Percentiles rank a stretch among this genome's conserved stretches.
Conservation (phyloP, 1,140 invertebrate genomes). For the Meloidogyne hapla region DNA sequence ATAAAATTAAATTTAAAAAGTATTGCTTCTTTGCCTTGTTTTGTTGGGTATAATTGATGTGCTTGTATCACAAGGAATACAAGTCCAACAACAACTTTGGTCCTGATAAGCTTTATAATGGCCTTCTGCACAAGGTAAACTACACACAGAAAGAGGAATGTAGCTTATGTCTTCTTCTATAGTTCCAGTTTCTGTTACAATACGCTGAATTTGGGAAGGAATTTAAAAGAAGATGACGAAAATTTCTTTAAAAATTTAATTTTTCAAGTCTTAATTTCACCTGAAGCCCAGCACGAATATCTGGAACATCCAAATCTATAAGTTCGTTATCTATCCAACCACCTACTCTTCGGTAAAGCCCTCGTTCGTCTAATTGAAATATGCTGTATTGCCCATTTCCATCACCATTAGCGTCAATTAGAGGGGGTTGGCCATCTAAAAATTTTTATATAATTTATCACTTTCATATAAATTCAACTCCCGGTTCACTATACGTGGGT, state of each 20-base stretch:
- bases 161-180: background rate
- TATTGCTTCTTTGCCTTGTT: constrained; percentile 66
- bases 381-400: constrained; percentile 67
- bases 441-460: no score
- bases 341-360: constrained; percentile 53
- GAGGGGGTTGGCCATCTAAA: constrained; percentile 46
- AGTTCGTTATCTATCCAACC: constrained; percentile 41
- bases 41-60: constrained; percentile 73
- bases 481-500: no score
- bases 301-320: constrained; percentile 41
- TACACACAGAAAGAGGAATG: constrained; percentile 71
- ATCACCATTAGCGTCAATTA: constrained; percentile 67
- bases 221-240: constrained; percentile 36
- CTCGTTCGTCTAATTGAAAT: constrained; percentile 58
- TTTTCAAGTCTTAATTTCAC: constrained; percentile 24
- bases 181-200: background rate
- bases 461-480: no score
- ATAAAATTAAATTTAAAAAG: background rate
- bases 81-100: constrained; percentile 75
- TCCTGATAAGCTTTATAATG: constrained; percentile 70
- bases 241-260: background rate
- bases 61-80: constrained; percentile 72
- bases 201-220: constrained; percentile 34
- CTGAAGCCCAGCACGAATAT: constrained; percentile 50
- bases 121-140: constrained; percentile 70